Percentiles rank a stretch among this genome's conserved stretches.
Evolutionary conservation across 2,113 vertebrate species (phyloP).

Genomic region (Syngnathoides biaculeatus): DNA sequence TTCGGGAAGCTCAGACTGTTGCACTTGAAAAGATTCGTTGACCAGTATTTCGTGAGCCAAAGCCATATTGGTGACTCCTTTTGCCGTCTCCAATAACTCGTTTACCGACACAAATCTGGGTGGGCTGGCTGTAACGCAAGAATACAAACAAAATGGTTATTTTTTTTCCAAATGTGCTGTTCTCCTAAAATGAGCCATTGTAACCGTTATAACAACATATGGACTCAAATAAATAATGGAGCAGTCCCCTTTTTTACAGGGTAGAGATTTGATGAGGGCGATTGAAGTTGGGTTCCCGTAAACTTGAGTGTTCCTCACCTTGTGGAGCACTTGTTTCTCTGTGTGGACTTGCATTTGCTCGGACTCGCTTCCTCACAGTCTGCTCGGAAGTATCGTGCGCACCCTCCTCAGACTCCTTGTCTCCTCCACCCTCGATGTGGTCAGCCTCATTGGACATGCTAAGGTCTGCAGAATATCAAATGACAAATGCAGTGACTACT

Average conservation of each 20-base stretch:
- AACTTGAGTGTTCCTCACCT: conserved; percentile 67
- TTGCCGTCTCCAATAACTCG: conserved; percentile 88
- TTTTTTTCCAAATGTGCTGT: neutral
- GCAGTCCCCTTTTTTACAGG: neutral
- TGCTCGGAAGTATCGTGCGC: conserved; percentile 58
- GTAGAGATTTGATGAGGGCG: neutral
- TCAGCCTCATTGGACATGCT: conserved; percentile 83
- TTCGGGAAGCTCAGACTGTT: conserved; percentile 81
- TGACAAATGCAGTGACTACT: neutral
- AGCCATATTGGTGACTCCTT: conserved; percentile 92
- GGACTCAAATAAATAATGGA: neutral
- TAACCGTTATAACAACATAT: neutral
- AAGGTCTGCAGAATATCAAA: conserved; percentile 12
- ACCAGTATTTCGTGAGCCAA: conserved; percentile 94
- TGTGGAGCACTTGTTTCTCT: conserved; percentile 64
- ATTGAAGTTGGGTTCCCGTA: neutral
- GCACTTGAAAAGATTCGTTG: conserved; percentile 85
- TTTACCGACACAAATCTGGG: conserved; percentile 82
- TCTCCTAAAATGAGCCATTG: neutral
- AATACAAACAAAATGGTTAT: neutral
- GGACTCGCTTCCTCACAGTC: conserved; percentile 67
- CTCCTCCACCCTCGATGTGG: conserved; percentile 62
- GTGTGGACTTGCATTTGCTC: conserved; percentile 70
- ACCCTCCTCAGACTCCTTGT: conserved; percentile 61
- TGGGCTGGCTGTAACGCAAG: conserved; percentile 79